phyloP scores from a whole-genome alignment of 1,140 invertebrate species.

The Acyrthosiphon pisum region DNA sequence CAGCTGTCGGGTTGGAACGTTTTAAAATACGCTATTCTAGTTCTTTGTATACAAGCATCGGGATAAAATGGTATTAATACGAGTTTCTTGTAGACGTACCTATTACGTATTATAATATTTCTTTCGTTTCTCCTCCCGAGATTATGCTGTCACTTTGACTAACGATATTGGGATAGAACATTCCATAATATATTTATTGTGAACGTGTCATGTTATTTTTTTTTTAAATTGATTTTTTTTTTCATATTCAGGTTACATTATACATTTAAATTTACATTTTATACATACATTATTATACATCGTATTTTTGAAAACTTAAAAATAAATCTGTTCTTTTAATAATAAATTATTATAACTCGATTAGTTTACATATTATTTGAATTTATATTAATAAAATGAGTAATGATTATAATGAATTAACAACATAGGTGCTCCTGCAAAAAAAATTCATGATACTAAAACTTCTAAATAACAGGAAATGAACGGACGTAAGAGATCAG shows the following conservation, averaged over 20 bases:
- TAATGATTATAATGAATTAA: neutral
- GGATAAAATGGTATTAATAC: neutral
- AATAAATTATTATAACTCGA: neutral
- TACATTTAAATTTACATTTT: neutral
- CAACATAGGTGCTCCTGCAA: neutral
- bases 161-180: neutral
- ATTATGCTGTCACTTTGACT: constrained; percentile 5
- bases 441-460: neutral
- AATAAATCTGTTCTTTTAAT: neutral
- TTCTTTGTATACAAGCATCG: neutral
- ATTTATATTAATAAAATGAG: too few relatives aligned
- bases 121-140: neutral
- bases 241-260: neutral
- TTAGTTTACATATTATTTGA: neutral
- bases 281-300: neutral
- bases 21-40: neutral
- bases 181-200: neutral
- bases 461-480: neutral
- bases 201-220: neutral
- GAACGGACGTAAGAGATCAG: neutral
- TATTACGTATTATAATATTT: constrained; percentile 7
- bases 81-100: neutral
- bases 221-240: neutral
- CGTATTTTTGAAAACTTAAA: neutral
- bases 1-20: neutral